These are phyloP conservation scores for Bagarius yarrelli DNA, from an alignment of 2,113 vertebrate species.

Conservation along the genomic window DNA sequence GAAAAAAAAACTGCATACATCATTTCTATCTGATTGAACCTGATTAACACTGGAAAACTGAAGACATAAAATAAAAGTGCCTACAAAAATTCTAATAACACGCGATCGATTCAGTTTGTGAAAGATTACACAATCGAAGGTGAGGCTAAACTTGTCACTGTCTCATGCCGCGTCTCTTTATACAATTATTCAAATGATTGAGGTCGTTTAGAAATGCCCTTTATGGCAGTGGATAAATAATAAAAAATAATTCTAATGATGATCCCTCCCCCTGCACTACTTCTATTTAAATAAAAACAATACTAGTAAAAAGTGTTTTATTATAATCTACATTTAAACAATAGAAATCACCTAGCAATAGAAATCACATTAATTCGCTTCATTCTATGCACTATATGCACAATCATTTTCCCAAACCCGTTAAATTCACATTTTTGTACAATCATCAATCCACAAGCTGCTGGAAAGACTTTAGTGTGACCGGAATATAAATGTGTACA, in stretches of 20 bases:
- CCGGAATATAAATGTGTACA: constrained; percentile 53
- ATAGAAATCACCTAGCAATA: constrained; percentile 8
- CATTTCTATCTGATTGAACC: too few species aligned
- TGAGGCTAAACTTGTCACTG: too few species aligned
- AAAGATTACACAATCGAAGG: too few species aligned
- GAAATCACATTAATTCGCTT: constrained; percentile 20
- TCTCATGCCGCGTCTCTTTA: too few species aligned
- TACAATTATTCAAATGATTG: too few species aligned
- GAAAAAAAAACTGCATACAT: too few species aligned
- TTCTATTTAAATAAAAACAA: not conserved
- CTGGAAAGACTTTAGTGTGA: constrained; percentile 42
- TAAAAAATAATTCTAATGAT: not conserved
- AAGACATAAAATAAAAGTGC: too few species aligned
- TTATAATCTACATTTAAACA: not conserved
- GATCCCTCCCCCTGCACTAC: not conserved
- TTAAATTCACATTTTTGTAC: constrained; percentile 33
- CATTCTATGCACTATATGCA: constrained; percentile 22
- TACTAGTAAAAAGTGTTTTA: not conserved
- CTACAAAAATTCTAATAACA: too few species aligned
- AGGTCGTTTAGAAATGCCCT: too few species aligned
- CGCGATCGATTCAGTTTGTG: too few species aligned
- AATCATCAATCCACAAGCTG: constrained; percentile 36
- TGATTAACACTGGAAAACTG: too few species aligned
- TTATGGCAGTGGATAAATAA: too few species aligned
- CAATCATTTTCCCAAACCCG: constrained; percentile 51